A percentile compares a stretch with the other conserved stretches of the same genome.
These are phyloP conservation scores for Brachystomella parvula DNA, from an alignment of 1,140 invertebrate genomes.

Conservation along the genomic window DNA sequence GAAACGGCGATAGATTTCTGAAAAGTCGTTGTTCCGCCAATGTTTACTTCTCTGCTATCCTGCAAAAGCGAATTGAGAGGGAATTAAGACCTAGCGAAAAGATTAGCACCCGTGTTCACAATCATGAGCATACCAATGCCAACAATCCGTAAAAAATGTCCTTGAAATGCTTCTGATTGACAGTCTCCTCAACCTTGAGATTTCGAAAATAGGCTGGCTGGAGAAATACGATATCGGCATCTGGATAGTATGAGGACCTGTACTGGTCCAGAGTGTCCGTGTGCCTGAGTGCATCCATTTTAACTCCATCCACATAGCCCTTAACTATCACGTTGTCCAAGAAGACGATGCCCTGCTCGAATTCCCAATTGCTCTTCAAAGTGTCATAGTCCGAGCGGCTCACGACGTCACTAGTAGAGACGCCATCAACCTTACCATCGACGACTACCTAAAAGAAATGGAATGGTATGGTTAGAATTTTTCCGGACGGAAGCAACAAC, in stretches of 20 bases:
- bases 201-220: neutral
- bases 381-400: neutral
- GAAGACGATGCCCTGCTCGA: neutral
- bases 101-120: no score
- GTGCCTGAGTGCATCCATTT: slow-evolving; percentile 5
- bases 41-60: neutral
- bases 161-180: slow-evolving; percentile 21
- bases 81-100: no score
- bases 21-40: slow-evolving; percentile 14
- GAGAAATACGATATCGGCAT: slow-evolving; percentile 22
- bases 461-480: neutral
- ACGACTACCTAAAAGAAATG: slow-evolving; percentile 7
- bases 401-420: slow-evolving; percentile 12
- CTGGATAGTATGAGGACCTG: neutral
- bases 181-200: slow-evolving; percentile 1
- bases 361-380: neutral
- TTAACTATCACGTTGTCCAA: slow-evolving; percentile 1
- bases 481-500: no score
- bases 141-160: slow-evolving; percentile 23
- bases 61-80: no score
- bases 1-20: neutral
- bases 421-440: neutral
- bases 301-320: slow-evolving; percentile 12
- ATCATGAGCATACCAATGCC: slow-evolving; percentile 19
- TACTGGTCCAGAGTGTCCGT: slow-evolving; percentile 1